A percentile compares a stretch with the other conserved stretches of the same genome.
These are phyloP conservation scores for Polyploca ridens DNA, from an alignment of 2,888 invertebrate genomes.

Conservation along the genomic window DNA sequence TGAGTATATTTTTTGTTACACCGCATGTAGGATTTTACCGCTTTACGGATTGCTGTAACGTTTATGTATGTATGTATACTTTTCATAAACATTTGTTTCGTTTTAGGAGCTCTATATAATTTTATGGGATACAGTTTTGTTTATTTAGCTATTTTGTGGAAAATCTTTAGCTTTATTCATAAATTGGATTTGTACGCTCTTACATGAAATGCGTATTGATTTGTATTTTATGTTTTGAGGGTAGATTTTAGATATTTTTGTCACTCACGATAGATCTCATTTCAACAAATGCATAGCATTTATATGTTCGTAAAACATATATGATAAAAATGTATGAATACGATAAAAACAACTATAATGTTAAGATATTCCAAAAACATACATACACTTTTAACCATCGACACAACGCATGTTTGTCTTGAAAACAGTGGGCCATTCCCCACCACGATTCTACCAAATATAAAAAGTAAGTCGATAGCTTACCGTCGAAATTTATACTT, in stretches of 20 bases:
- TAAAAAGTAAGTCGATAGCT: conserved; percentile 85
- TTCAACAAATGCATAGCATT: too few species aligned
- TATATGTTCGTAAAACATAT: too few species aligned
- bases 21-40: neutral
- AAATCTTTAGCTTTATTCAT: neutral
- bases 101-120: conserved; percentile 1
- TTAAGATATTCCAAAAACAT: neutral
- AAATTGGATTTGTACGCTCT: neutral
- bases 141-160: neutral
- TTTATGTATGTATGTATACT: neutral
- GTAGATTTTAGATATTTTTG: neutral
- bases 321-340: too few species aligned
- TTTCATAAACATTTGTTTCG: neutral
- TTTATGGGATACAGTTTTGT: conserved; percentile 1
- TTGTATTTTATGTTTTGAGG: too few species aligned
- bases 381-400: conserved; percentile 16
- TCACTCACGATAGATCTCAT: too few species aligned
- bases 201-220: neutral
- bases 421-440: conserved; percentile 78
- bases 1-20: conserved; percentile 1
- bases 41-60: neutral
- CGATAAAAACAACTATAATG: neutral
- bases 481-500: conserved; percentile 82
- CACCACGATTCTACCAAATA: conserved; percentile 77
- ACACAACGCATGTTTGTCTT: conserved; percentile 73